Evolutionary conservation across 2,113 vertebrate species (phyloP).

Genomic region (Phalacrocorax pelagicus): DNA sequence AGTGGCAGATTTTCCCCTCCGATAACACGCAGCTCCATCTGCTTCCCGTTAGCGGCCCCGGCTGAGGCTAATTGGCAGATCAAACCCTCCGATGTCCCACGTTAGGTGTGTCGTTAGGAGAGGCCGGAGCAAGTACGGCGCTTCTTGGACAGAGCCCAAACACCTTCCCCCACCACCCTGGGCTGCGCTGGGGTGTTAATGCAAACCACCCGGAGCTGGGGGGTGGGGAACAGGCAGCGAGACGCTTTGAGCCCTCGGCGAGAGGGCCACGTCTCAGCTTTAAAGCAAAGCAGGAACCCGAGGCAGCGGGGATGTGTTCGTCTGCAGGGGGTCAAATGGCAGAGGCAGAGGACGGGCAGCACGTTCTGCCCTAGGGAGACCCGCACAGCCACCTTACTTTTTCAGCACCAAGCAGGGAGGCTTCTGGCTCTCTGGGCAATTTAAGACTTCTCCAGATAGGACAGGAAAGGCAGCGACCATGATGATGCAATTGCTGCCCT

Average conservation of each 20-base stretch:
- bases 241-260: accelerated
- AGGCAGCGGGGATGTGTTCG: accelerated
- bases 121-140: neutral
- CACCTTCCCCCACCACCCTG: neutral
- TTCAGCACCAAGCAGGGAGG: neutral
- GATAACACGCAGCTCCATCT: conserved; percentile 27
- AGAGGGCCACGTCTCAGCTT: neutral
- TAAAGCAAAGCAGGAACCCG: neutral
- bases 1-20: neutral
- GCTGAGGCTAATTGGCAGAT: conserved; percentile 57
- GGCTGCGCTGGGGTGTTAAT: conserved; percentile 15
- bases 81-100: conserved; percentile 33
- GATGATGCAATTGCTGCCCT: neutral
- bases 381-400: accelerated
- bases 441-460: too few relatives aligned
- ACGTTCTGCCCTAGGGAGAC: neutral
- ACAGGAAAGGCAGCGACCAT: accelerated
- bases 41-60: conserved; percentile 60
- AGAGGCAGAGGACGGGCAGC: neutral
- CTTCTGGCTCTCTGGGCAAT: neutral
- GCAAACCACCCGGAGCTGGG: neutral
- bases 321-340: accelerated
- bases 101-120: conserved; percentile 26
- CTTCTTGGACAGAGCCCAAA: conserved; percentile 56
- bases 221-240: neutral